Percentiles rank a stretch among this genome's conserved stretches.
These are phyloP conservation scores for Pandemis corylana DNA, from an alignment of 2,888 invertebrate species.

Conservation along the genomic window DNA sequence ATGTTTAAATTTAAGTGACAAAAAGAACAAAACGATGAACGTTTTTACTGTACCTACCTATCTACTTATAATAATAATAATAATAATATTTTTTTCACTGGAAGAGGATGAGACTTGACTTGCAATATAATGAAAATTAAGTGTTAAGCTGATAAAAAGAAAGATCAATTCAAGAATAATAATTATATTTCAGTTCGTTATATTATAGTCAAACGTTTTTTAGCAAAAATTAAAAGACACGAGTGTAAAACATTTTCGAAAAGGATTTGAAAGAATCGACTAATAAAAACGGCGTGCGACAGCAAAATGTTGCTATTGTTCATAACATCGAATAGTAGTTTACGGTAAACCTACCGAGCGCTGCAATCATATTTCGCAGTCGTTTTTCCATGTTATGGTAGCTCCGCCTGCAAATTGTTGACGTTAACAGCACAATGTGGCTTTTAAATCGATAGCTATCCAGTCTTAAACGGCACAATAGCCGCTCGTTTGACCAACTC, in stretches of 20 bases:
- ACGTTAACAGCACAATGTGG: constrained; percentile 37
- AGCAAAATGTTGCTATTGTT: neutral
- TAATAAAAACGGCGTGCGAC: neutral
- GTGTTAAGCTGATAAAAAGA: neutral
- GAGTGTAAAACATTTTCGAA: neutral
- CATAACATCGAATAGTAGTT: neutral
- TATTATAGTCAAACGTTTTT: neutral
- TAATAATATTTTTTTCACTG: no score
- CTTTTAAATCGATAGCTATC: constrained; percentile 45
- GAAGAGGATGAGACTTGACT: no score
- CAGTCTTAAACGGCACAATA: constrained; percentile 62
- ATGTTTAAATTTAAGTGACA: no score
- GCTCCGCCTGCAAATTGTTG: constrained; percentile 49
- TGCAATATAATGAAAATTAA: no score
- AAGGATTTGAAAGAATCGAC: neutral
- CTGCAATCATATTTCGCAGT: constrained; percentile 68
- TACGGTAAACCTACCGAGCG: constrained; percentile 48
- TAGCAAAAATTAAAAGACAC: neutral
- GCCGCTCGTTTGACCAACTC: constrained; percentile 67
- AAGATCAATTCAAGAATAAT: no score
- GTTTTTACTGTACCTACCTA: no score
- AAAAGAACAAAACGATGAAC: no score
- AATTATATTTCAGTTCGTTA: neutral
- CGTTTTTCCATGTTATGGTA: constrained; percentile 64
- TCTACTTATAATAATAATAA: no score